These are phyloP conservation scores for Eupithecia pulchellata DNA, from an alignment of 2,888 invertebrate genomes.

Conservation along the genomic window DNA sequence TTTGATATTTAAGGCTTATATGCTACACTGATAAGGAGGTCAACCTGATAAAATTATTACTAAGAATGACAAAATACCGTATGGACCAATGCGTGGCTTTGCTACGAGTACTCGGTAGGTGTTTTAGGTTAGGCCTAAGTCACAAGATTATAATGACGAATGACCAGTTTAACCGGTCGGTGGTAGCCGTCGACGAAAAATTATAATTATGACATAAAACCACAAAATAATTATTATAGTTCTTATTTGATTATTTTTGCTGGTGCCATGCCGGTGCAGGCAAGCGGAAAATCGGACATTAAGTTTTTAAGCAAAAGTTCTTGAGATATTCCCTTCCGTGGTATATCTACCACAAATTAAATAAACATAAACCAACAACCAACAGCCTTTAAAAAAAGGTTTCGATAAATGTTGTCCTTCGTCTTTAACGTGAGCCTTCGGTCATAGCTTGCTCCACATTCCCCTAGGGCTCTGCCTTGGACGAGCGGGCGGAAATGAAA, in stretches of 20 bases:
- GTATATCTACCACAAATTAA: background rate
- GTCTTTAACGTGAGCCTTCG: background rate
- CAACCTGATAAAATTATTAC: no score
- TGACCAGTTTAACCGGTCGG: no score
- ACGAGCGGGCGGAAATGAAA: slow-evolving; percentile 80
- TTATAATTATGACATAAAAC: no score
- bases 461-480: slow-evolving; percentile 59
- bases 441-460: slow-evolving; percentile 27
- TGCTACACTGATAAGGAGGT: no score
- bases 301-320: no score
- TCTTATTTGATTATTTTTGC: no score
- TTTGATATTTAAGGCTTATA: no score
- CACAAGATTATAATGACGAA: slow-evolving; percentile 1
- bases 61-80: background rate
- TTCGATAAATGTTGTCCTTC: background rate
- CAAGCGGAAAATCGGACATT: background rate
- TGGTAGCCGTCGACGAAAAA: no score
- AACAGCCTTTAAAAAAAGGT: background rate
- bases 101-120: background rate
- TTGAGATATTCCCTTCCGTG: no score
- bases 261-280: background rate
- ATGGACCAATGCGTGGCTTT: background rate
- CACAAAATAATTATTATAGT: no score
- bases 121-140: background rate
- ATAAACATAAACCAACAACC: background rate